Conservation (phyloP, 2,797 vertebrate genomes). For the Acropternis orthonyx region DNA sequence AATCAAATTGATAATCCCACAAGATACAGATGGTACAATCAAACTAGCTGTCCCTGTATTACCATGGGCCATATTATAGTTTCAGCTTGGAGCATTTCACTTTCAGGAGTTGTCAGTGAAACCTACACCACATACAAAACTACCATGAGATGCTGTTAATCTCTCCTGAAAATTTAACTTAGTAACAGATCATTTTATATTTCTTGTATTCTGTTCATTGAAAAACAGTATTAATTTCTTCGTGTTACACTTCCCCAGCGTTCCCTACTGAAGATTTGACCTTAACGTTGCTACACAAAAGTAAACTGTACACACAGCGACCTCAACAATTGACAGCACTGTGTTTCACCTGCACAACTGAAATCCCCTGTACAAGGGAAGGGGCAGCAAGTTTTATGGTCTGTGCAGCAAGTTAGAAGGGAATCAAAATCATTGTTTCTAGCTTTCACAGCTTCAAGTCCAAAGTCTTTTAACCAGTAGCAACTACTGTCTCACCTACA, state of each 20-base stretch:
- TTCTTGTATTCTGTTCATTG: not conserved
- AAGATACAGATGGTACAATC: not conserved
- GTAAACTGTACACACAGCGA: no score
- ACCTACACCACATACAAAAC: not conserved
- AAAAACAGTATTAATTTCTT: not conserved
- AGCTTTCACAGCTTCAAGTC: not conserved
- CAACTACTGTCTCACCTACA: not conserved
- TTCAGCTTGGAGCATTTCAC: not conserved
- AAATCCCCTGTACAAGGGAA: not conserved
- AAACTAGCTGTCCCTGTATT: not conserved
- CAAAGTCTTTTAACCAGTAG: not conserved
- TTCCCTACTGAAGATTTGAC: no score
- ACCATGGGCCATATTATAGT: not conserved
- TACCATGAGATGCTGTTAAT: not conserved
- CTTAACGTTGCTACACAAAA: no score
- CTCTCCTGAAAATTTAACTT: not conserved
- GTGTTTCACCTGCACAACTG: not conserved
- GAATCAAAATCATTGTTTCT: not conserved
- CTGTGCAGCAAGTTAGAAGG: not conserved
- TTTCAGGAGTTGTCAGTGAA: not conserved
- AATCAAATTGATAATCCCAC: not conserved
- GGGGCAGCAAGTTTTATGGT: rapidly evolving
- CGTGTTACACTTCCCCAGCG: not conserved
- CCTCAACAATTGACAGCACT: no score
- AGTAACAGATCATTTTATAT: not conserved